These are phyloP conservation scores for Odontocerum albicorne DNA, from an alignment of 2,888 invertebrate species.

Conservation along the genomic window DNA sequence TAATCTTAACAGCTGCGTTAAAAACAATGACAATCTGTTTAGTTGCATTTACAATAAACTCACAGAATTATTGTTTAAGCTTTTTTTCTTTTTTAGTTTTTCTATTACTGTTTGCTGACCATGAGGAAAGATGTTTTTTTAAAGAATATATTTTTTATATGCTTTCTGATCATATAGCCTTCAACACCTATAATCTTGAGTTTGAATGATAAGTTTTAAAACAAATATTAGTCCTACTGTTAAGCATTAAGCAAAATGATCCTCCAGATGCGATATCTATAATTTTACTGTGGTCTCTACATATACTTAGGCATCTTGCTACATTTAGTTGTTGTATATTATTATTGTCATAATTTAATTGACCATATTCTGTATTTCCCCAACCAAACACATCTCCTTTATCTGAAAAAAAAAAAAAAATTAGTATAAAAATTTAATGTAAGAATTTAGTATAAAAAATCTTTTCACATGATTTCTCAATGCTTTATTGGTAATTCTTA, in stretches of 20 bases:
- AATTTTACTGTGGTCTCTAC: conserved; percentile 72
- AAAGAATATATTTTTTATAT: too few relatives aligned
- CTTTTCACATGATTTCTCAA: too few relatives aligned
- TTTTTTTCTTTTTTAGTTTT: too few relatives aligned
- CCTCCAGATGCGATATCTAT: conserved; percentile 83
- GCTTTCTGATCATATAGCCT: too few relatives aligned
- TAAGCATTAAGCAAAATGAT: conserved; percentile 80
- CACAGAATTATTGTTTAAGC: too few relatives aligned
- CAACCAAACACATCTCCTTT: conserved; percentile 93
- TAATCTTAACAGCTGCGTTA: too few relatives aligned
- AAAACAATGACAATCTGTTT: too few relatives aligned
- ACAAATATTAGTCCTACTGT: conserved; percentile 58
- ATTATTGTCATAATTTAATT: conserved; percentile 61
- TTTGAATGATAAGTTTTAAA: neutral
- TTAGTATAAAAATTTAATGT: neutral
- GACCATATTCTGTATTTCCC: conserved; percentile 95
- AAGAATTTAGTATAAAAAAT: too few relatives aligned
- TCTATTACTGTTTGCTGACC: too few relatives aligned
- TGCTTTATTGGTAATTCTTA: too few relatives aligned
- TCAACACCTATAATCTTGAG: neutral
- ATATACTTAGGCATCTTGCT: conserved; percentile 66
- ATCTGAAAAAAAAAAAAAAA: conserved; percentile 54
- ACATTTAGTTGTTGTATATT: conserved; percentile 71
- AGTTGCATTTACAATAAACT: too few relatives aligned
- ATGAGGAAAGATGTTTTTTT: too few relatives aligned